Evolutionary conservation across 2,113 vertebrate genomes (phyloP).

Genomic region (Leptosomus discolor): DNA sequence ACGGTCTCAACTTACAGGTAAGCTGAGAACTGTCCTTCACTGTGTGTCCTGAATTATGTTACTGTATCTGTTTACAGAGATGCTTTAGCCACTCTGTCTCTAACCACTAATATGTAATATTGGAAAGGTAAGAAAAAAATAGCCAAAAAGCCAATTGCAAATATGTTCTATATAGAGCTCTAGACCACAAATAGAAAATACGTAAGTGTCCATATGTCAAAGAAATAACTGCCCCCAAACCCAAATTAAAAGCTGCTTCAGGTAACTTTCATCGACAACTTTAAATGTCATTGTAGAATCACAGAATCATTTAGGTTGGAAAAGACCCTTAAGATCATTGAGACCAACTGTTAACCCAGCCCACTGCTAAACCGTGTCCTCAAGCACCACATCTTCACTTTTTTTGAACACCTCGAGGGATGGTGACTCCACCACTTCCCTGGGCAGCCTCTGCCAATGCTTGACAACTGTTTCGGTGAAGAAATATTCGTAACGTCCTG

Average conservation of each 20-base stretch:
- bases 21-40: neutral
- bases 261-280: neutral
- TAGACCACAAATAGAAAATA: neutral
- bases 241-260: neutral
- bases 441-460: neutral
- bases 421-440: neutral
- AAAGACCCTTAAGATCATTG: neutral
- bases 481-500: neutral
- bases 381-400: accelerated
- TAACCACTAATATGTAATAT: neutral
- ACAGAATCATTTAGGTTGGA: neutral
- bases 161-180: neutral
- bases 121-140: neutral
- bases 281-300: neutral
- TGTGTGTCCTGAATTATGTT: accelerated
- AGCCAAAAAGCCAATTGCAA: neutral
- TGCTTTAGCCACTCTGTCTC: neutral
- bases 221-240: neutral
- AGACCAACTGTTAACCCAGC: neutral
- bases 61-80: neutral
- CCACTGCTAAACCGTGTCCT: neutral
- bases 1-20: neutral
- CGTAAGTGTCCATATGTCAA: neutral
- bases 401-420: neutral
- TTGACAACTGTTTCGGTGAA: neutral